Evolutionary conservation across 30 jellyfish, hydroid and myxozoan genomes (phyloP), one percentile per base, ranked within the genome.

Genomic region (Cassiopea xamachana): DNA sequence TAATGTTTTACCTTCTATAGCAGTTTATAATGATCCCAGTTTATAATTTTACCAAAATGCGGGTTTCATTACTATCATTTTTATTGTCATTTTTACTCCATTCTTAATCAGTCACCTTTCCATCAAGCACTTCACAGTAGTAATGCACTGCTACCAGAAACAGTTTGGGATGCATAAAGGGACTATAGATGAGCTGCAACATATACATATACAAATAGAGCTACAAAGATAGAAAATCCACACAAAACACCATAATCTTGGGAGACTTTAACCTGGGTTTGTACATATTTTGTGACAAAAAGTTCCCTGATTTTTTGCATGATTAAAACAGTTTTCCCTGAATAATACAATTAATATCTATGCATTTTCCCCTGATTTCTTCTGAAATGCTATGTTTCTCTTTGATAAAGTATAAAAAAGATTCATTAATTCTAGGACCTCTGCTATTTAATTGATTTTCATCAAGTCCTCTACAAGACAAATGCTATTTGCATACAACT

Each of bases 131-230:
- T 0, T 27, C 39, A 27, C 39, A 27, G 77, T 77, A 73, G 9
- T 86, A 7, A 74, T 86, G 88, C 74, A 75, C 62, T 86, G 88
- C 93, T 67, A 59, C 74, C 93, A 86, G 62, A 88, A 43, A 51
- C 93, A 86, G 60, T 82, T 75, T 75, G 93, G 82, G 75, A 79
- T 86, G 49, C 93, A 74, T 2, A 86, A 86, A 75, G 88, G 93
- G 75, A 86, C 93, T 87, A 69, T 76, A 3, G 90, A 87, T 78
- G 77, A n/a, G 85, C 90, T 77, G 70, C 77, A 58, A 84, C 77
- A 84, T 48, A 70, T 88, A 19, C 77, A 87, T 61, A n/a, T n/a
- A n/a, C n/a, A n/a, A 75, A 76, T 84, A 76, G 94, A 87, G 90
- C 85, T 71, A 85, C 84, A 60, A 51, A 49, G 77, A 74, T 86